Evolutionary conservation across 2,797 vertebrate genomes (phyloP).

Genomic region (Danio kyathit): DNA sequence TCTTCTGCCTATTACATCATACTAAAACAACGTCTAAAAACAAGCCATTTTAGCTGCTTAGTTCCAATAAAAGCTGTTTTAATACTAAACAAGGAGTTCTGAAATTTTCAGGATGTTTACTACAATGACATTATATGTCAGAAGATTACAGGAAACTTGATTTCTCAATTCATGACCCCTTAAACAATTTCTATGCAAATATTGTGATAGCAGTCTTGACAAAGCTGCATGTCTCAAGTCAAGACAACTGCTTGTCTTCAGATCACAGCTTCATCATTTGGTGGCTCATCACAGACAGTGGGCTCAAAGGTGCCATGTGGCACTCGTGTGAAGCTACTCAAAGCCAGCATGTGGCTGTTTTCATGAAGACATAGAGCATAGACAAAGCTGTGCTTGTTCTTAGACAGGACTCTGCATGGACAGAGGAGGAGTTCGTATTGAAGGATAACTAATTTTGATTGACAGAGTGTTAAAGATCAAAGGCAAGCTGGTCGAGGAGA

Average conservation of each 20-base stretch:
- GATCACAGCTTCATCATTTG: conserved; percentile 28
- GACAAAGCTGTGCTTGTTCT: conserved; percentile 63
- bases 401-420: conserved; percentile 46
- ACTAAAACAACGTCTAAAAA: too few relatives aligned
- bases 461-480: conserved; percentile 85
- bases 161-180: too few relatives aligned
- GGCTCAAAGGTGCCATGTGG: conserved; percentile 54
- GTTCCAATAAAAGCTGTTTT: too few relatives aligned
- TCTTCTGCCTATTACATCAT: too few relatives aligned
- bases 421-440: conserved; percentile 61
- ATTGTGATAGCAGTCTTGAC: not conserved
- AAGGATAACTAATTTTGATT: conserved; percentile 84
- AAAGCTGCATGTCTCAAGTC: not conserved
- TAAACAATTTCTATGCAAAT: not conserved
- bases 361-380: conserved; percentile 58
- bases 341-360: conserved; percentile 53
- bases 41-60: too few relatives aligned
- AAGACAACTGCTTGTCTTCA: conserved; percentile 21
- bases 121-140: too few relatives aligned
- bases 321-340: conserved; percentile 56
- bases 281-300: conserved; percentile 31
- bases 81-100: too few relatives aligned
- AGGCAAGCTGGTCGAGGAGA: conserved; percentile 76
- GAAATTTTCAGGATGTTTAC: too few relatives aligned
- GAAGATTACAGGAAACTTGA: too few relatives aligned